Evolutionary conservation across 2,888 invertebrate species (phyloP).

Genomic region (Tortrix viridana): DNA sequence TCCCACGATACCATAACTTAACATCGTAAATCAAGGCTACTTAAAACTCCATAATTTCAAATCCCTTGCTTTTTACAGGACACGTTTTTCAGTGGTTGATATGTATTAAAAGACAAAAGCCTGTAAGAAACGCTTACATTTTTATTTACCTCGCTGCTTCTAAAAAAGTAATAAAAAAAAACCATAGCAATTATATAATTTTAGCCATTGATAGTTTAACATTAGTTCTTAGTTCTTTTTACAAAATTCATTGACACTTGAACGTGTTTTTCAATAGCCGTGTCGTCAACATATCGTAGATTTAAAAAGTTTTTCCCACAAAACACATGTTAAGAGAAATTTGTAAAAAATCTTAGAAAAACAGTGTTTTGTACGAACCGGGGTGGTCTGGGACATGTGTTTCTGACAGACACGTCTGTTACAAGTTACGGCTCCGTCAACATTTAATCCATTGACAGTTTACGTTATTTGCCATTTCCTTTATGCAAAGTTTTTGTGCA

Average conservation of each 20-base stretch:
- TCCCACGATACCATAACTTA: constrained; percentile 68
- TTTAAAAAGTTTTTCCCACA: constrained; percentile 52
- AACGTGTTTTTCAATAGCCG: constrained; percentile 40
- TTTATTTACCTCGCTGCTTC: too few species aligned
- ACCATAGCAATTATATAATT: too few species aligned
- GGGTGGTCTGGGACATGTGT: constrained; percentile 68
- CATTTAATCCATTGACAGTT: constrained; percentile 25
- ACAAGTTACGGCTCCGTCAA: constrained; percentile 1
- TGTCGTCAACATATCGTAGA: constrained; percentile 53
- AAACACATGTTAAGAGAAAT: constrained; percentile 74
- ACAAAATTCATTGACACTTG: too few species aligned
- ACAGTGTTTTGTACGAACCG: constrained; percentile 51
- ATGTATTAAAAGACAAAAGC: too few species aligned
- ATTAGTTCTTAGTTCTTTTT: too few species aligned
- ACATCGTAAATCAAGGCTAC: constrained; percentile 75
- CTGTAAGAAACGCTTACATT: too few species aligned
- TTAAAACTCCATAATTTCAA: constrained; percentile 63
- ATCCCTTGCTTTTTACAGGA: constrained; percentile 29
- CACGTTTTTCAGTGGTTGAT: not conserved
- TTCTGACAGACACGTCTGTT: constrained; percentile 44
- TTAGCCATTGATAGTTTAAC: too few species aligned
- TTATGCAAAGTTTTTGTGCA: not conserved
- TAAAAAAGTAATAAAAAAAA: too few species aligned
- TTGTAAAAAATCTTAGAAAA: constrained; percentile 63
- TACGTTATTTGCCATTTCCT: constrained; percentile 4